Evolutionary conservation across 2,888 invertebrate species (phyloP), one percentile per base, ranked within the genome.

Genomic region (Sarcophaga caerulescens): DNA sequence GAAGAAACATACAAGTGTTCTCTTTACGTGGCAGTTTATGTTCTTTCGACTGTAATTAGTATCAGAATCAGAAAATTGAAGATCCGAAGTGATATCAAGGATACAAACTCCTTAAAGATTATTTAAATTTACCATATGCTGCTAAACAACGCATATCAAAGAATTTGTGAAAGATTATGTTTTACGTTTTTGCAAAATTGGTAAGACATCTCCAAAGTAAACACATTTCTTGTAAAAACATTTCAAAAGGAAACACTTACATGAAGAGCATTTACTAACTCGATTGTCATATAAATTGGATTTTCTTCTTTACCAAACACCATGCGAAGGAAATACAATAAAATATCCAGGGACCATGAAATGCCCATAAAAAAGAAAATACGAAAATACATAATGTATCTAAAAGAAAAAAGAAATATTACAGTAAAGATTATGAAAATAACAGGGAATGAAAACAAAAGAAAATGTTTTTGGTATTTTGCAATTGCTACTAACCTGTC

Each of bases 231-330:
- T 8, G 35, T 8, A 2, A 10, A 35, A 35, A 35, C 1, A 35
- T 35, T 52, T 52, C 3, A 12, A 52, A 52, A 17, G 3, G 8
- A 35, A 65, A 8, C 12, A 73, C 79, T 81, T 70, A 85, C 85
- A 74, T 85, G 85, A 45, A 63, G 69, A 8, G 85, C 81, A 81
- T 81, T 81, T 11, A 85, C 63, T 10, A 81, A 57, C 69, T 85
- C 85, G 4, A 77, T 35, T 17, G 71, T 19, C 2, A 47, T 14
- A 52, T 59, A 75, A 25, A 75, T 62, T 4, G 75, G 44, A 19
- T 66, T 63, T 11, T 75, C 75, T 5, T 76, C 14, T 11, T 63
- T 63, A 0, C 71, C 79, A 71, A 80, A 80, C 5, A 63, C 57
- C 65, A 80, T 73, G 4, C 79, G 79, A 44, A 44, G 71, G 14